Conservation (phyloP, 2,113 vertebrate genomes). For the Neodon shergylaensis region DNA sequence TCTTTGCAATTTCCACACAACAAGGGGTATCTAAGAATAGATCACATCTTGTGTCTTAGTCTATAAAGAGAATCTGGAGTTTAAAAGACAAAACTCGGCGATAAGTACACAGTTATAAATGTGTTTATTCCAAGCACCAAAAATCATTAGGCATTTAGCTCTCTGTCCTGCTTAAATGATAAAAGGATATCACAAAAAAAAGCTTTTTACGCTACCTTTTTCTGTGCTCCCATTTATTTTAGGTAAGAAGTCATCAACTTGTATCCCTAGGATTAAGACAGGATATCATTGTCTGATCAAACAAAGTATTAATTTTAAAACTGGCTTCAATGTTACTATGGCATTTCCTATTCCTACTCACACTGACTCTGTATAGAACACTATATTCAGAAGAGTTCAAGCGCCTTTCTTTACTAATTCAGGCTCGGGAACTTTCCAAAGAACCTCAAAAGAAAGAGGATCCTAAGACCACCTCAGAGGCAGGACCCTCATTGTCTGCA, state of each 20-base stretch:
- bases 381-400: slow-evolving; percentile 36
- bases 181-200: slow-evolving; percentile 71
- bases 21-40: slow-evolving; percentile 58
- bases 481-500: no score
- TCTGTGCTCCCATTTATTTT: slow-evolving; percentile 92
- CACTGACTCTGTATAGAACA: slow-evolving; percentile 18
- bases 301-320: slow-evolving; percentile 74
- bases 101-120: slow-evolving; percentile 31
- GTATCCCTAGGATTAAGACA: slow-evolving; percentile 91
- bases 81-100: slow-evolving; percentile 43
- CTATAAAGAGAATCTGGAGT: slow-evolving; percentile 51
- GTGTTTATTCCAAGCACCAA: slow-evolving; percentile 51
- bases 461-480: background rate
- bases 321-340: slow-evolving; percentile 58
- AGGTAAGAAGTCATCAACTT: slow-evolving; percentile 92
- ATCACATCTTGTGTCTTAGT: slow-evolving; percentile 15
- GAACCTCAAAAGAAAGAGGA: slow-evolving; percentile 33
- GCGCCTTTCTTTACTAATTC: background rate
- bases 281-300: slow-evolving; percentile 84
- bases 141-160: slow-evolving; percentile 49
- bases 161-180: slow-evolving; percentile 59
- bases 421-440: background rate
- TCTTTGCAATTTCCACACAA: slow-evolving; percentile 52
- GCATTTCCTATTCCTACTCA: slow-evolving; percentile 50
- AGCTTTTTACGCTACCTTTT: slow-evolving; percentile 89